Evolutionary conservation across 1,140 invertebrate species (phyloP), one percentile per base, ranked within the genome.

Genomic region (Apis dorsata): DNA sequence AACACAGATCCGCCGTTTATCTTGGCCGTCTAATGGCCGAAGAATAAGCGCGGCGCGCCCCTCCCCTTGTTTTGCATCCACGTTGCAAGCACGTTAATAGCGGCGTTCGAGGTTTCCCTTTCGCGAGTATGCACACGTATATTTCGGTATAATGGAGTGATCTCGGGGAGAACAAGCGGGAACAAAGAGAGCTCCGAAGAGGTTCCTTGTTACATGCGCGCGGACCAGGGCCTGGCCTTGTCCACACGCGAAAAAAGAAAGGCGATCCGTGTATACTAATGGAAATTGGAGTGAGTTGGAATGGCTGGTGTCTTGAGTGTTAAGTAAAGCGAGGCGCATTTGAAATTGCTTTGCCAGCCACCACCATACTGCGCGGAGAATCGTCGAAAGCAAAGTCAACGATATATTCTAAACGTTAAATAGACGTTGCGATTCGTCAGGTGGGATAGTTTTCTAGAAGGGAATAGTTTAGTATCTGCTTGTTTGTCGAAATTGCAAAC

Each of bases 131-230:
- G 63, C 71, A 70, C 71, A 13, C 66, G 63, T 34, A 10, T 51
- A 10, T 51, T 60, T 57, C 72, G 72, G 85, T 81, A 86, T 86
- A 85, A 86, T 81, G 84, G 84, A 86, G 85, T 66, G 84, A 81
- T 86, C 79, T 85, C 63, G 85, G 68, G 81, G 66, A 76, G 81
- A 73, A 81, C 84, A 72, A 78, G 68, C 70, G 84, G 81, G 81
- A 86, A 86, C 85, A 81, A 86, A 86, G 85, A 72, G 69, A 85
- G 81, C 65, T 73, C 72, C 55, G 78, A 76, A 72, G 77, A 73
- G 71, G 57, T 86, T 60, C 49, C 49, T 72, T 73, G 78, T 81
- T 85, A 60, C 21, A 60, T 60, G 81, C 71, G 28, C 84, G 84
- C 84, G 76, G 76, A 81, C 84, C 78, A 81, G 13, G 49, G 5